Percentiles rank a stretch among this genome's conserved stretches.
Evolutionary conservation across 1,140 invertebrate genomes (phyloP).

Genomic region (Drosophila aff.): DNA sequence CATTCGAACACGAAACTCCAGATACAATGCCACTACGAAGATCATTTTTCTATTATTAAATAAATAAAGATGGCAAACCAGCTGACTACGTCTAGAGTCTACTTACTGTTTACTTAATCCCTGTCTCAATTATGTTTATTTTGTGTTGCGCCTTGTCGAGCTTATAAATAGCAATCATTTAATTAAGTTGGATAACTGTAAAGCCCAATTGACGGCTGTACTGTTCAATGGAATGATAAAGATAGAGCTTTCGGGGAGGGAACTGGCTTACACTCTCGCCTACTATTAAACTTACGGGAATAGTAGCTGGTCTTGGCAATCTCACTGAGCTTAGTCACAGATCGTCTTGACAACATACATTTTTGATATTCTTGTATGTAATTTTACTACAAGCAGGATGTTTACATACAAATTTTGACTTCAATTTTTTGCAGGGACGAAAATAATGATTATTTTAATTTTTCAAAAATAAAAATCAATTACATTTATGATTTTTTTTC

Average conservation of each 20-base stretch:
- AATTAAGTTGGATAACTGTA: neutral
- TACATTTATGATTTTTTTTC: too few species aligned
- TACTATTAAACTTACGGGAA: too few species aligned
- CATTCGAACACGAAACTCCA: constrained; percentile 22
- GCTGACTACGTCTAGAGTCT: constrained; percentile 40
- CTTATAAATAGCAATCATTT: neutral
- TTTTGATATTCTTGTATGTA: too few species aligned
- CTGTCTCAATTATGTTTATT: constrained; percentile 2
- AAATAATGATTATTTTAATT: too few species aligned
- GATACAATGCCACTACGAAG: constrained; percentile 35
- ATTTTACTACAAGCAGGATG: too few species aligned
- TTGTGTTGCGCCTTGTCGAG: neutral
- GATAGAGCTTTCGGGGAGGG: neutral
- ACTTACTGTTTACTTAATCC: constrained; percentile 6
- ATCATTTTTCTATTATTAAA: constrained; percentile 71
- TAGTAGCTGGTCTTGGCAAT: too few species aligned
- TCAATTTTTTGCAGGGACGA: too few species aligned
- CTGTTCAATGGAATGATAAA: neutral
- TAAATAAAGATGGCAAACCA: constrained; percentile 71
- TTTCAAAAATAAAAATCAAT: too few species aligned
- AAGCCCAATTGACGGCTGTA: neutral
- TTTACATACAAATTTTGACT: too few species aligned
- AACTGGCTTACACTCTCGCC: too few species aligned
- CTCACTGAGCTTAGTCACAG: too few species aligned
- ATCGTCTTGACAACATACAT: too few species aligned